phyloP scores from a whole-genome alignment of 2,888 invertebrate genomes.

The Sarcophaga caerulescens region DNA sequence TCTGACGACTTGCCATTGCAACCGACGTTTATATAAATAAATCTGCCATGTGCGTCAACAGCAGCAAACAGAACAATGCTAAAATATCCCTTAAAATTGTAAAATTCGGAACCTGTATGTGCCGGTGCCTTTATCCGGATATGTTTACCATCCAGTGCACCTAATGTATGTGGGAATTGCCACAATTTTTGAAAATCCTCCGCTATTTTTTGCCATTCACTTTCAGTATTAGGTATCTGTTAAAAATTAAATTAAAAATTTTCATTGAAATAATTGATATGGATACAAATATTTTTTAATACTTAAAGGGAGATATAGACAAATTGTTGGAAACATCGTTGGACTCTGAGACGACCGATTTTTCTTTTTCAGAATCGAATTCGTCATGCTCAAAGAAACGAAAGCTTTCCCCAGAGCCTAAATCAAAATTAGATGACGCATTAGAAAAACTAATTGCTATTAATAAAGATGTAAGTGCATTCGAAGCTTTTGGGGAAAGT shows the following conservation, averaged over 20 bases:
- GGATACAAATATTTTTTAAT: neutral
- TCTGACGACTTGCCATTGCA: conserved; percentile 29
- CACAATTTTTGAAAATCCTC: neutral
- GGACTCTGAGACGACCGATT: neutral
- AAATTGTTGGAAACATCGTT: neutral
- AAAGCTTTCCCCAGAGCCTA: neutral
- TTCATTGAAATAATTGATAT: neutral
- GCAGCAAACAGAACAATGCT: no score
- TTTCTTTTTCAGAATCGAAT: neutral
- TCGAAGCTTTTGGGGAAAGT: conserved; percentile 29
- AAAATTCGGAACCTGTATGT: no score
- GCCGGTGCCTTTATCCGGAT: no score
- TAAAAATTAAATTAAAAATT: neutral
- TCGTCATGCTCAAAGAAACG: conserved; percentile 5
- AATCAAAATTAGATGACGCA: conserved; percentile 2
- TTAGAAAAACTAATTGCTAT: conserved; percentile 18
- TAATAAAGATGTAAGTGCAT: conserved; percentile 12
- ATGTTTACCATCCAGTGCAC: no score
- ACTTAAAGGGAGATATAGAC: neutral
- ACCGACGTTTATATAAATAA: conserved; percentile 23
- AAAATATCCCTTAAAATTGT: no score
- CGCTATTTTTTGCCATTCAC: neutral
- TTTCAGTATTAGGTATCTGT: conserved; percentile 16
- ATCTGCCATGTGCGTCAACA: neutral
- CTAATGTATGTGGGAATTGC: neutral